These are phyloP conservation scores for Lophura nycthemera DNA, from an alignment of 2,113 vertebrate genomes.

Conservation along the genomic window DNA sequence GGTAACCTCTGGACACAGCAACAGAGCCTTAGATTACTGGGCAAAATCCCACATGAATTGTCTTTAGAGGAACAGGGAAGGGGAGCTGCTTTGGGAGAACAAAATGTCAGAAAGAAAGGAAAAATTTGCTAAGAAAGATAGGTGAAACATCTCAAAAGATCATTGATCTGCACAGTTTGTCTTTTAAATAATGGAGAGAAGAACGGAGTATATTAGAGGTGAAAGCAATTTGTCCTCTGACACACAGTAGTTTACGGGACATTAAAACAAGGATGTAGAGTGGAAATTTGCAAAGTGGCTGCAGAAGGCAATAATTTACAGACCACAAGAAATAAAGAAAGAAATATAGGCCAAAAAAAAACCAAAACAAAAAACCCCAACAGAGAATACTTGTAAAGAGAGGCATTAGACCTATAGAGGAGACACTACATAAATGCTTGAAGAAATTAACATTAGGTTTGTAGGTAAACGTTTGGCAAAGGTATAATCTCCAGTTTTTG, in stretches of 20 bases:
- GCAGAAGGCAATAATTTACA: not conserved
- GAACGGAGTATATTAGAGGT: not conserved
- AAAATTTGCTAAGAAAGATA: not conserved
- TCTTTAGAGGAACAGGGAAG: not conserved
- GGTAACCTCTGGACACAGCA: not conserved
- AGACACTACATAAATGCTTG: not conserved
- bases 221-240: not conserved
- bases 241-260: not conserved
- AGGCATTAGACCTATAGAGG: not conserved
- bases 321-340: not conserved
- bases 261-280: not conserved
- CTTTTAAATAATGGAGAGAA: not conserved
- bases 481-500: not conserved
- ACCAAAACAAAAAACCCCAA: not conserved
- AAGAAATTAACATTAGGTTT: not conserved
- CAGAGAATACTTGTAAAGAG: not conserved
- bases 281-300: not conserved
- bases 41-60: not conserved
- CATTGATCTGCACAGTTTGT: not conserved
- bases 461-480: not conserved
- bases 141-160: accelerated
- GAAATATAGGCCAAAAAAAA: not conserved
- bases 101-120: not conserved
- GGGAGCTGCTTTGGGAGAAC: not conserved
- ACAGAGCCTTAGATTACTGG: not conserved